A percentile compares a stretch with the other conserved stretches of the same genome.
These are phyloP conservation scores for Ictalurus furcatus DNA, from an alignment of 2,113 vertebrate genomes.

Conservation along the genomic window DNA sequence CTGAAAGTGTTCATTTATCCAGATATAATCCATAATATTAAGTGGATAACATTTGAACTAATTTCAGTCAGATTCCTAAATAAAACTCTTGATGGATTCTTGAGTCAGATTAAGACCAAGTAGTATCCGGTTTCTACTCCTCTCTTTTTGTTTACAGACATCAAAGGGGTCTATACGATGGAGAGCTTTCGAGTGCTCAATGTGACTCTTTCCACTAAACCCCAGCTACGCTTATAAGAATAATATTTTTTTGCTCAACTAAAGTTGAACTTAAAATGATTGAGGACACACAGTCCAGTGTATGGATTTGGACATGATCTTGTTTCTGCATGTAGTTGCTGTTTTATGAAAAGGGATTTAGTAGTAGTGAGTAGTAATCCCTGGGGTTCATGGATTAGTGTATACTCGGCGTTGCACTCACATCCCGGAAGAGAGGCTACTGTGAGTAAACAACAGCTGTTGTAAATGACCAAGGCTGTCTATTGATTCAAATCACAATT, in stretches of 20 bases:
- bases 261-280: not conserved
- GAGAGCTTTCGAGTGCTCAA: not conserved
- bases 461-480: not conserved
- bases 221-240: not conserved
- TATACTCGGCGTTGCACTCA: not conserved
- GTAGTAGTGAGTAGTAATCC: not conserved
- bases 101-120: no score
- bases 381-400: conserved; percentile 6
- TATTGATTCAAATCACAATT: not conserved
- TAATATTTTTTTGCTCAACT: not conserved
- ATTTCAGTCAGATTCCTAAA: no score
- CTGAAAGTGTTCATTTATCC: no score
- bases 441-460: conserved; percentile 1
- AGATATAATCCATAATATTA: no score
- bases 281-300: not conserved
- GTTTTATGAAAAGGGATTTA: not conserved
- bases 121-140: not conserved
- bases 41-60: no score
- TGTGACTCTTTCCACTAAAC: not conserved
- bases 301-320: not conserved
- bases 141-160: no score
- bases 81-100: no score
- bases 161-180: not conserved
- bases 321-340: not conserved
- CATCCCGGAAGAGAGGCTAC: not conserved